Percentiles rank a stretch among this genome's conserved stretches.
Conservation (phyloP, 2,888 invertebrate genomes). For the Chymomyza procnemis region DNA sequence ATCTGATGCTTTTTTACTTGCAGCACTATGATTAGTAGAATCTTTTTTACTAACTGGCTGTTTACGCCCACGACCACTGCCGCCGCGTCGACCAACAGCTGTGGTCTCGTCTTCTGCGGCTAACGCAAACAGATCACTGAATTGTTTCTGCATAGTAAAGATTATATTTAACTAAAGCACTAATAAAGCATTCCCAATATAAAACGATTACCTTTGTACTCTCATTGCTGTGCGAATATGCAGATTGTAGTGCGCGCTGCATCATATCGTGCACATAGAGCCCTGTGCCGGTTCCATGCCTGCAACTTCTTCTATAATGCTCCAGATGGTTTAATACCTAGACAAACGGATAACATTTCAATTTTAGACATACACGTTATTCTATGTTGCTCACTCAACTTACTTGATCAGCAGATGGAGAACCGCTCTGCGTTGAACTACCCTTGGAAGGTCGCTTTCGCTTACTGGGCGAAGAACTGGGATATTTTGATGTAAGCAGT, state of each 20-base stretch:
- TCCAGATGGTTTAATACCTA: slow-evolving; percentile 94
- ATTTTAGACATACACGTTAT: background rate
- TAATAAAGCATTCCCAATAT: background rate
- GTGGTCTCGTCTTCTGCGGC: slow-evolving; percentile 91
- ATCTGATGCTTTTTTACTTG: slow-evolving; percentile 79
- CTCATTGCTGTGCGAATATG: slow-evolving; percentile 92
- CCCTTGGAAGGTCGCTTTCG: slow-evolving; percentile 90
- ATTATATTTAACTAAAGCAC: slow-evolving; percentile 20
- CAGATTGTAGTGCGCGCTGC: slow-evolving; percentile 93
- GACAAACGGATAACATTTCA: background rate
- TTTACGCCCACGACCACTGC: slow-evolving; percentile 82
- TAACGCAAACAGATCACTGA: slow-evolving; percentile 92
- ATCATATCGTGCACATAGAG: slow-evolving; percentile 93
- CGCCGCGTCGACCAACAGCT: slow-evolving; percentile 82
- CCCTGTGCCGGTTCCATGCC: slow-evolving; percentile 83
- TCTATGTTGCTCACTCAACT: slow-evolving; percentile 20
- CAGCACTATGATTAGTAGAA: slow-evolving; percentile 78
- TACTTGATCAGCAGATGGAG: slow-evolving; percentile 89
- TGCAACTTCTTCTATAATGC: slow-evolving; percentile 88
- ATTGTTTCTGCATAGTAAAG: slow-evolving; percentile 84
- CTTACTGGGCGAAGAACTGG: slow-evolving; percentile 93
- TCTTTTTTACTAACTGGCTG: slow-evolving; percentile 81
- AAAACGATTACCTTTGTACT: slow-evolving; percentile 84
- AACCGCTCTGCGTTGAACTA: slow-evolving; percentile 84
- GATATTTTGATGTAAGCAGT: slow-evolving; percentile 89